Conservation (phyloP, 2,797 vertebrate genomes). For the Buphagus erythrorhynchus region DNA sequence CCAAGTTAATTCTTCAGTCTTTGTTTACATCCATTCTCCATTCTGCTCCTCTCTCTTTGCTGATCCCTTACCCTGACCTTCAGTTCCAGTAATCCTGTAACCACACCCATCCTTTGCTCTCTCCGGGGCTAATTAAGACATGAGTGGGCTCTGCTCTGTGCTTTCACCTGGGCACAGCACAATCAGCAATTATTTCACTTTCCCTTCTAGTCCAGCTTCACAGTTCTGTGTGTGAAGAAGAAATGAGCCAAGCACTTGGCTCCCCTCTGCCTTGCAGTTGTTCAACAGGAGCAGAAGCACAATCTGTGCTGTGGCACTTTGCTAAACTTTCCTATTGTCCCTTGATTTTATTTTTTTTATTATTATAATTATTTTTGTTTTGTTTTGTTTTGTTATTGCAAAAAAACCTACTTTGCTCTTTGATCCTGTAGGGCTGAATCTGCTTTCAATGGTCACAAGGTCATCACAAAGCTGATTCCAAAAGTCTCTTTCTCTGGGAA, state of each 20-base stretch:
- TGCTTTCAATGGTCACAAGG: neutral
- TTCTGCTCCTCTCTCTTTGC: neutral
- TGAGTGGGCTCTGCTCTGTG: neutral
- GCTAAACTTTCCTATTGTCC: neutral
- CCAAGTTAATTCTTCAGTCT: neutral
- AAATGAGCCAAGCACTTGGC: neutral
- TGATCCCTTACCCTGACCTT: neutral
- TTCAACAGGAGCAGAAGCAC: neutral
- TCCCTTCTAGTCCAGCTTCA: neutral
- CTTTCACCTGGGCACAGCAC: neutral
- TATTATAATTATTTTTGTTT: too few species aligned
- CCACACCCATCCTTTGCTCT: neutral
- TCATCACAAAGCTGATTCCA: neutral
- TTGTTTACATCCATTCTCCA: neutral
- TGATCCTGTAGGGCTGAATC: neutral
- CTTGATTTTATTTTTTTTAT: neutral
- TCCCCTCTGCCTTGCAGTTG: rapidly evolving
- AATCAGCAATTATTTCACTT: neutral
- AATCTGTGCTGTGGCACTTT: neutral
- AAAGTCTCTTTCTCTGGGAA: neutral
- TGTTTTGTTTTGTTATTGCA: neutral
- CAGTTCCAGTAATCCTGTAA: neutral
- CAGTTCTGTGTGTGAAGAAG: rapidly evolving
- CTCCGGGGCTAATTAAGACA: neutral
- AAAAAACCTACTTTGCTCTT: neutral